Base-by-base conservation (phyloP, 2,113 vertebrate species). In the Thunnus thynnus region DNA sequence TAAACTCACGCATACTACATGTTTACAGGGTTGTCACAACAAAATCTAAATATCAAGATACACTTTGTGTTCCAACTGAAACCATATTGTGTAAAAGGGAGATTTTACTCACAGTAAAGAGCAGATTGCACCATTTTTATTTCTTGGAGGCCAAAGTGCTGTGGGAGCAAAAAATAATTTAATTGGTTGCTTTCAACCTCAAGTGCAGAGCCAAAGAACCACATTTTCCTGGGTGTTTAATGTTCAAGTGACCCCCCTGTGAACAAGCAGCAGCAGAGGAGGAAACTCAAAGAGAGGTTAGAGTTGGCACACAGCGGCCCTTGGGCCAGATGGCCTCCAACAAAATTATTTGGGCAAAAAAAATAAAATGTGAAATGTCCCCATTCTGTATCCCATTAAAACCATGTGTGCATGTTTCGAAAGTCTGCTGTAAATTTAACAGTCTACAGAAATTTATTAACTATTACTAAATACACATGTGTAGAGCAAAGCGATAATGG, bases 131-230 rank as follows among this genome's bases (percentile, higher is more conserved):
- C 3, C 12, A 46, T 68, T 55, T 63, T 3, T 1, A 20, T 69
- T 72, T 54, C 17, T 63, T 58, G 44, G 72, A 84, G 70, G 72
- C 25, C 44, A 13, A 73, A 62, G 8, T 69, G 65, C 52, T 58
- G 18, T 12, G n/a, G 47, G 20, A 82, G 62, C 72, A 63, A 68
- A 55, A 55, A 32, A n/a, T 9, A 41, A 81, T 74, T 58, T 66
- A 47, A 76, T 46, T 50, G 78, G 51, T 54, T 68, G 2, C 68
- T 77, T 64, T 47, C 52, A 61, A 67, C 18, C 20, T 60, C 14
- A 1, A 2, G 4, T 7, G 1, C 2, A 4, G 32, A 75, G 57
- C 13, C 50, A 64, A 57, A 57, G 25, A 36, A 47, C 10, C 16
- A 14, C 17, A 41, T 12, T 58, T 76, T 48, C 51, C 50, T 54